phyloP scores from a whole-genome alignment of 2,113 vertebrate species.

The Empidonax traillii region DNA sequence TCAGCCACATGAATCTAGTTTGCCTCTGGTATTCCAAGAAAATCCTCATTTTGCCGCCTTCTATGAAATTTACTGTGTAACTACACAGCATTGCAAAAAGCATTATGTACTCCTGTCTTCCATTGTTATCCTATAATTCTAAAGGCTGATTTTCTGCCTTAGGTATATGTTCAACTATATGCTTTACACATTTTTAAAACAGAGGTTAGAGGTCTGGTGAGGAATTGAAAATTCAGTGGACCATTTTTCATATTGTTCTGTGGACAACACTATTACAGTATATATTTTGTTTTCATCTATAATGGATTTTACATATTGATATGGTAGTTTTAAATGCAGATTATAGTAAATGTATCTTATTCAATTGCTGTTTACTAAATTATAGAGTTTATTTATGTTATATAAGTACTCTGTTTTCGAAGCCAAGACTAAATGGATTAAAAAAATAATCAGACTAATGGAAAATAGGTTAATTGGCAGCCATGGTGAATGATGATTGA shows the following conservation, averaged over 20 bases:
- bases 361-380: background rate
- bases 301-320: background rate
- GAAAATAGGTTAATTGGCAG: background rate
- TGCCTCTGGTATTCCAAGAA: background rate
- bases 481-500: accelerated
- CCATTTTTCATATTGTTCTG: background rate
- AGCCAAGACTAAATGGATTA: background rate
- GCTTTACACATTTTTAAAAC: background rate
- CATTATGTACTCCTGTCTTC: background rate
- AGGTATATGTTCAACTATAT: background rate
- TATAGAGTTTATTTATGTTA: background rate
- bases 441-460: background rate
- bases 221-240: background rate
- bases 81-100: background rate
- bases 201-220: background rate
- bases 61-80: background rate
- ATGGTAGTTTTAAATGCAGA: background rate
- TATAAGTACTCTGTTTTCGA: background rate
- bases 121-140: background rate
- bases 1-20: background rate
- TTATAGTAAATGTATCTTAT: background rate
- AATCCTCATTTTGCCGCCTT: background rate
- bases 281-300: background rate
- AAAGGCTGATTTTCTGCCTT: background rate
- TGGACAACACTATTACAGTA: background rate